phyloP scores from a whole-genome alignment of 2,797 vertebrate genomes.

The Columba guinea region DNA sequence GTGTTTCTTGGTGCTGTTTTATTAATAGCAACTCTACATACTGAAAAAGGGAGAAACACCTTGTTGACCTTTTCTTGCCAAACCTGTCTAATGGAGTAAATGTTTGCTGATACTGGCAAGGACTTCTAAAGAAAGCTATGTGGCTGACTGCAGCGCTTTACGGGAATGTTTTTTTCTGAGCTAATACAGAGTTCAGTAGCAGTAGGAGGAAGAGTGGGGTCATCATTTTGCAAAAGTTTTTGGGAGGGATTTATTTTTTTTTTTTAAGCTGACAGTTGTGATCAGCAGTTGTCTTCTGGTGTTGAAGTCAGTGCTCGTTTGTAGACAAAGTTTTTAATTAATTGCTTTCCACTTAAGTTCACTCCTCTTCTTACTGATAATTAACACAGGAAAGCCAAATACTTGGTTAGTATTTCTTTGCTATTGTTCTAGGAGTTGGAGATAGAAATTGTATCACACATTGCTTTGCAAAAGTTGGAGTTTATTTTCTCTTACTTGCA shows the following conservation, averaged over 20 bases:
- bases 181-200: background rate
- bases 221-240: background rate
- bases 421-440: background rate
- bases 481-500: background rate
- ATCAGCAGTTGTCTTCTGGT: background rate
- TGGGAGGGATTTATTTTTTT: background rate
- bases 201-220: background rate
- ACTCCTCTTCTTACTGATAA: background rate
- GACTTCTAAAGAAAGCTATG: background rate
- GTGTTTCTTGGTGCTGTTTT: background rate
- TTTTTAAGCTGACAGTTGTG: background rate
- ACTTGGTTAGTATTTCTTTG: background rate
- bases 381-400: background rate
- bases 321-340: background rate
- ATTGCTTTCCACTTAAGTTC: background rate
- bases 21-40: background rate
- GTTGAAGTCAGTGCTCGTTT: background rate
- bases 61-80: background rate
- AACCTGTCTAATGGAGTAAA: slow-evolving; percentile 1
- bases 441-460: background rate
- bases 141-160: background rate
- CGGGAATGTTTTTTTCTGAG: background rate
- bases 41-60: background rate
- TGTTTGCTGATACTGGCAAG: background rate
- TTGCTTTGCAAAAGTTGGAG: background rate